Evolutionary conservation across 2,888 invertebrate species (phyloP).

Genomic region (Ectemnius lituratus): DNA sequence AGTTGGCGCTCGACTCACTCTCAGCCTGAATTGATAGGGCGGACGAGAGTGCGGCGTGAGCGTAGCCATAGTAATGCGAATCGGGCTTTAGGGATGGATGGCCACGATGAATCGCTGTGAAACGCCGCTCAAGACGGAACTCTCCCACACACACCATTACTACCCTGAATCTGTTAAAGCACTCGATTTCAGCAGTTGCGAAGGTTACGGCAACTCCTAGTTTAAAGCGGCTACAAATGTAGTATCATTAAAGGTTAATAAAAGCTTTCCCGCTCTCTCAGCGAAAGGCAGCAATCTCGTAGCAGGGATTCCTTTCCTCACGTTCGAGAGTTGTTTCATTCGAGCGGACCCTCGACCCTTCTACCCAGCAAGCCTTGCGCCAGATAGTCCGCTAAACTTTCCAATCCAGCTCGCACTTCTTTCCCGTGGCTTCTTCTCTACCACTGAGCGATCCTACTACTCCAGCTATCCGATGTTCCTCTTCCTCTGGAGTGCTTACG

Average conservation of each 20-base stretch:
- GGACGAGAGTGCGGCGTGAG: neutral
- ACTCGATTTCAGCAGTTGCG: no score
- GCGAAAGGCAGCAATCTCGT: neutral
- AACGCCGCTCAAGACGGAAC: no score
- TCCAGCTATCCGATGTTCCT: neutral
- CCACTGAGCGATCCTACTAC: neutral
- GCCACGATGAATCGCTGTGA: no score
- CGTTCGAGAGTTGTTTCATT: slow-evolving; percentile 1
- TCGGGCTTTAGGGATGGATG: neutral
- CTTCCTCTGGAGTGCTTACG: neutral
- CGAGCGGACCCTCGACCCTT: neutral
- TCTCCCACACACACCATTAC: no score
- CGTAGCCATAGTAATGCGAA: neutral
- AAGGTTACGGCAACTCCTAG: neutral
- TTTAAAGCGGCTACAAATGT: neutral
- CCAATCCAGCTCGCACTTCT: slow-evolving; percentile 30
- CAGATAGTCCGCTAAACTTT: slow-evolving; percentile 33
- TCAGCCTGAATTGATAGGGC: neutral
- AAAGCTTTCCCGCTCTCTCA: neutral
- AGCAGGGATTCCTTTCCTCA: neutral
- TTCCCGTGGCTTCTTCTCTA: neutral
- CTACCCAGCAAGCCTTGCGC: slow-evolving; percentile 23
- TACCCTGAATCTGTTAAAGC: no score
- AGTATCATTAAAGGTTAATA: neutral
- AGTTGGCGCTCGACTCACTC: neutral